phyloP scores from a whole-genome alignment of 2,797 vertebrate genomes.

The Anas bernieri region DNA sequence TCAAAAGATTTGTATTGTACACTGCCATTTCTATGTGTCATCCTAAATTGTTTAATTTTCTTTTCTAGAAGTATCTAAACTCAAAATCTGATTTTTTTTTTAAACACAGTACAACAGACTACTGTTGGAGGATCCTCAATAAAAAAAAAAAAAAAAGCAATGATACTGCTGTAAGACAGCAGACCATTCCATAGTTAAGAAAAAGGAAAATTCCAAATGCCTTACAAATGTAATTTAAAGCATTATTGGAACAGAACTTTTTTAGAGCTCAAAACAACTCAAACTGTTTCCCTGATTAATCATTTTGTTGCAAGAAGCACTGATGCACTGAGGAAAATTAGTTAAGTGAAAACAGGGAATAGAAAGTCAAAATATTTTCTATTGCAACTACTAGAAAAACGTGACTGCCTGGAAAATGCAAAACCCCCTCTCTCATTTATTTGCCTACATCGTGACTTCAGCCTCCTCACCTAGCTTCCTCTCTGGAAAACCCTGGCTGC shows the following conservation, averaged over 20 bases:
- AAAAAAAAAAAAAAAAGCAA: background rate
- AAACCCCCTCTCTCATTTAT: background rate
- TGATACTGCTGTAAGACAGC: background rate
- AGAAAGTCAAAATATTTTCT: background rate
- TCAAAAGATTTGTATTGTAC: background rate
- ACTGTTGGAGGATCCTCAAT: background rate
- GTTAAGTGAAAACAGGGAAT: background rate
- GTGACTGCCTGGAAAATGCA: conserved; percentile 1
- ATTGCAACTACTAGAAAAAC: background rate
- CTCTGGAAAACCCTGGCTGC: conserved; percentile 52
- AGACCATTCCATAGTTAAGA: background rate
- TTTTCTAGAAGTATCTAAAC: background rate
- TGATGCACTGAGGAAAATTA: background rate
- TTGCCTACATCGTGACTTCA: conserved; percentile 24
- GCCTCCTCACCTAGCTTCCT: conserved; percentile 1
- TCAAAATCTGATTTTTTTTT: background rate
- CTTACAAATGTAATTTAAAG: background rate
- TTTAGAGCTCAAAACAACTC: background rate
- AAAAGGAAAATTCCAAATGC: background rate
- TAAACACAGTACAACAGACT: background rate
- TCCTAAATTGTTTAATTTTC: background rate
- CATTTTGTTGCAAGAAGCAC: background rate
- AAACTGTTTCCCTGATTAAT: background rate
- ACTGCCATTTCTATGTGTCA: background rate
- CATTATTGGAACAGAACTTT: background rate